Percentiles rank a stretch among this genome's conserved stretches.
phyloP scores from a whole-genome alignment of 2,888 invertebrate genomes.

The Gnatocerus cornutus region DNA sequence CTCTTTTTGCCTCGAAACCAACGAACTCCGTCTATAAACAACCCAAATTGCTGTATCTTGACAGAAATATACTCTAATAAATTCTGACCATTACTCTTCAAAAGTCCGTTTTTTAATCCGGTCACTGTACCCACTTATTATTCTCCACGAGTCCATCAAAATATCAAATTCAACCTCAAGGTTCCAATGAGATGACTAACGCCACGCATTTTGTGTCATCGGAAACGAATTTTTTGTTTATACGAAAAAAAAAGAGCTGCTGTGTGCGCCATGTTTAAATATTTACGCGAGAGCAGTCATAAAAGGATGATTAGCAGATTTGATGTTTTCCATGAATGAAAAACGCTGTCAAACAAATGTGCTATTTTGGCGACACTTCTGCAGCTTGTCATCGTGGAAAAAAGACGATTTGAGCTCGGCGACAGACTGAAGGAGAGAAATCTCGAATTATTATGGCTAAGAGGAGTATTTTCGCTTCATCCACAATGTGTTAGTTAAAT shows the following conservation, averaged over 20 bases:
- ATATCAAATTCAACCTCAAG: neutral
- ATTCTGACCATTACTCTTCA: neutral
- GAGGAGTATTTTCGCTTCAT: too few relatives aligned
- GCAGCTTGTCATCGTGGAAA: neutral
- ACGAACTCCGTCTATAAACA: conserved; percentile 4
- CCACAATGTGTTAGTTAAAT: neutral
- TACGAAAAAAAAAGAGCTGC: too few relatives aligned
- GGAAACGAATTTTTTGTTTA: too few relatives aligned
- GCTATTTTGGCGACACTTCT: neutral
- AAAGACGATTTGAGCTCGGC: neutral
- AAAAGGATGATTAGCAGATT: too few relatives aligned
- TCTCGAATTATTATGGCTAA: neutral
- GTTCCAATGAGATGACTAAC: neutral
- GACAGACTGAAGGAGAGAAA: neutral
- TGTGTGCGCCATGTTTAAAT: too few relatives aligned
- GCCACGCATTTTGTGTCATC: neutral
- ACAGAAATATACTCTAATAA: conserved; percentile 4
- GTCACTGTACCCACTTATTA: conserved; percentile 11
- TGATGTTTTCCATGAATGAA: too few relatives aligned
- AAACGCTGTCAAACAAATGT: neutral
- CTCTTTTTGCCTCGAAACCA: neutral
- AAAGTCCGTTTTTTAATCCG: conserved; percentile 6
- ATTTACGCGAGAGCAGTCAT: too few relatives aligned
- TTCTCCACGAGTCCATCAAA: conserved; percentile 6
- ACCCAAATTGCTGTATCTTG: neutral